These are phyloP conservation scores for Spermophilus dauricus DNA, from an alignment of 2,113 vertebrate species.

Conservation along the genomic window DNA sequence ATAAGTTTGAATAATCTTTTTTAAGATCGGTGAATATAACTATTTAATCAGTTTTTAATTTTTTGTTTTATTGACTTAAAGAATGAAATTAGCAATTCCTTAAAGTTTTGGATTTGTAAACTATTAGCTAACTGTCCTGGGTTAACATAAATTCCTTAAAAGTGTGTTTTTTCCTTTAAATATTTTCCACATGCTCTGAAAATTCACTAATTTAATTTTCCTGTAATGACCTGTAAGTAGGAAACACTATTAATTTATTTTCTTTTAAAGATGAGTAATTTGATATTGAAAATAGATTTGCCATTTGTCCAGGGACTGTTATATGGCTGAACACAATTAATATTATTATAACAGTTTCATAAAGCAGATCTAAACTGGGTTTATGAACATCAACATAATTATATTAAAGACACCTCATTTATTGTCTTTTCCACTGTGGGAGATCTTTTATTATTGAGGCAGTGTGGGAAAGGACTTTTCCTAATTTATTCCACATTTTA, in stretches of 20 bases:
- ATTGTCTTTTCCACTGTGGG: conserved; percentile 52
- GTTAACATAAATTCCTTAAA: not conserved
- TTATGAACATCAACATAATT: conserved; percentile 78
- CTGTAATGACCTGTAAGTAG: not conserved
- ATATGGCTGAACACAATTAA: conserved; percentile 71
- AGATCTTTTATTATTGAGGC: conserved; percentile 49
- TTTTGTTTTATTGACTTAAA: not conserved
- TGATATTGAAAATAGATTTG: conserved; percentile 1
- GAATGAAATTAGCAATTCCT: not conserved
- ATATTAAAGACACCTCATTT: conserved; percentile 70
- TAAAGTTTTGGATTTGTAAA: not conserved
- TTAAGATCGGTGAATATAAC: not conserved
- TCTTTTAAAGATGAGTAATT: conserved; percentile 34
- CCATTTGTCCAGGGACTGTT: conserved; percentile 69
- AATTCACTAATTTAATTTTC: conserved; percentile 19
- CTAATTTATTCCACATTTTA: conserved; percentile 85
- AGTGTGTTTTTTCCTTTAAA: not conserved
- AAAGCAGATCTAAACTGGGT: conserved; percentile 59
- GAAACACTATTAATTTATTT: conserved; percentile 60
- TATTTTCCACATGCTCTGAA: not conserved
- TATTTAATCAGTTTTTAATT: not conserved
- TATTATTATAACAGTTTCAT: conserved; percentile 73
- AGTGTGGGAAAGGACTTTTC: conserved; percentile 38
- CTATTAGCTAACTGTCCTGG: not conserved
- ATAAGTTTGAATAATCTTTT: not conserved